Conservation (phyloP, 2,113 vertebrate species). For the Phalacrocorax pelagicus region DNA sequence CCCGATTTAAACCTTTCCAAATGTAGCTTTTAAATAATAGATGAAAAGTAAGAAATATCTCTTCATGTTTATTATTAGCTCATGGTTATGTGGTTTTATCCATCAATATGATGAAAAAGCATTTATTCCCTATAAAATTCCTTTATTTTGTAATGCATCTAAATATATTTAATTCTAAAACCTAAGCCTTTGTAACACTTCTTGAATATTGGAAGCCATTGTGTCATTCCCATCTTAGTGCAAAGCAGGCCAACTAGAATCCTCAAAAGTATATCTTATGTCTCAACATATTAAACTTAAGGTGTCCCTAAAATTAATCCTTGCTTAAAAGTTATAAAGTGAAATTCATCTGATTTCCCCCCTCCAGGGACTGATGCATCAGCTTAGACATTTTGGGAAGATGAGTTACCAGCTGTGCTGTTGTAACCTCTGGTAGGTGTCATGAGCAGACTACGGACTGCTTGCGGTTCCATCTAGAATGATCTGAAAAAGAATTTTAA, state of each 20-base stretch:
- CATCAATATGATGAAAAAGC: slow-evolving; percentile 74
- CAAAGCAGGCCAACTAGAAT: neutral
- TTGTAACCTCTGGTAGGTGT: slow-evolving; percentile 16
- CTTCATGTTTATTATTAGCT: slow-evolving; percentile 35
- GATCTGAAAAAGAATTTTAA: slow-evolving; percentile 64
- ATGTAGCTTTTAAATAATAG: slow-evolving; percentile 25
- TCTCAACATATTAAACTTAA: neutral
- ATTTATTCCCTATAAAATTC: slow-evolving; percentile 11
- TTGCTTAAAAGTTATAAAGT: neutral
- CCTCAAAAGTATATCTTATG: slow-evolving; percentile 17
- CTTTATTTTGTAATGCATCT: slow-evolving; percentile 4
- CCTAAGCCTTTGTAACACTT: neutral
- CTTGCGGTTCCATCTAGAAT: slow-evolving; percentile 67
- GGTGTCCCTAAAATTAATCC: neutral
- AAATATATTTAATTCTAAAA: slow-evolving; percentile 43
- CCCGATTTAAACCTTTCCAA: slow-evolving; percentile 3
- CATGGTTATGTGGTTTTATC: slow-evolving; percentile 10
- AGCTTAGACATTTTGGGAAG: neutral
- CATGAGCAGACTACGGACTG: slow-evolving; percentile 66
- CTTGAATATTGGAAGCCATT: neutral
- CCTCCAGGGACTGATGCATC: neutral
- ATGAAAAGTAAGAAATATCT: slow-evolving; percentile 25
- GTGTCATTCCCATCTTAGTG: neutral
- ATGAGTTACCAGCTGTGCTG: neutral
- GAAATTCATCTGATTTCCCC: slow-evolving; percentile 29